These are phyloP conservation scores for Lophura nycthemera DNA, from an alignment of 2,113 vertebrate species.

Conservation along the genomic window DNA sequence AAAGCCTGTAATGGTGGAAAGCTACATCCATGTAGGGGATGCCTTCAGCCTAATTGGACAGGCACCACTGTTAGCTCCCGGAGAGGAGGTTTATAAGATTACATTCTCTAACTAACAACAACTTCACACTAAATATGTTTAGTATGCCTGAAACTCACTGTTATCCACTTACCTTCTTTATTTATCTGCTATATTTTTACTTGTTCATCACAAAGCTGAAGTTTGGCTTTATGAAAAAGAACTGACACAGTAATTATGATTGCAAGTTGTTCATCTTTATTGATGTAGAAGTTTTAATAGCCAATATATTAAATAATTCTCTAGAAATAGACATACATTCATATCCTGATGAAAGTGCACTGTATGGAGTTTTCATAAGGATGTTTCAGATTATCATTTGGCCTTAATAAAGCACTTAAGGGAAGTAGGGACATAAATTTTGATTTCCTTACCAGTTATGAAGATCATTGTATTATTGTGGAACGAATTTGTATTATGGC, in stretches of 20 bases:
- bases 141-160: neutral
- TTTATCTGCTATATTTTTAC: neutral
- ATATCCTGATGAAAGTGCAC: rapidly evolving
- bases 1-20: neutral
- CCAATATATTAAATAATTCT: neutral
- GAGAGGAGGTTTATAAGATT: neutral
- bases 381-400: neutral
- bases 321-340: rapidly evolving
- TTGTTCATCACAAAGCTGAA: neutral
- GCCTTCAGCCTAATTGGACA: neutral
- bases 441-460: neutral
- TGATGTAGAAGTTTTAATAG: neutral
- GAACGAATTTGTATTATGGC: neutral
- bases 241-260: neutral
- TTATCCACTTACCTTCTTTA: neutral
- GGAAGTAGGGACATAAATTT: neutral
- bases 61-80: neutral
- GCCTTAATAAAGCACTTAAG: neutral
- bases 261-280: neutral
- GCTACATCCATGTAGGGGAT: neutral
- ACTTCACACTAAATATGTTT: neutral
- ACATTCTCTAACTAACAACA: neutral
- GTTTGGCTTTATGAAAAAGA: neutral
- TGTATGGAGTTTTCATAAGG: neutral
- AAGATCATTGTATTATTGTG: neutral